Conservation (phyloP, 2,888 invertebrate genomes). For the Altica lythri region DNA sequence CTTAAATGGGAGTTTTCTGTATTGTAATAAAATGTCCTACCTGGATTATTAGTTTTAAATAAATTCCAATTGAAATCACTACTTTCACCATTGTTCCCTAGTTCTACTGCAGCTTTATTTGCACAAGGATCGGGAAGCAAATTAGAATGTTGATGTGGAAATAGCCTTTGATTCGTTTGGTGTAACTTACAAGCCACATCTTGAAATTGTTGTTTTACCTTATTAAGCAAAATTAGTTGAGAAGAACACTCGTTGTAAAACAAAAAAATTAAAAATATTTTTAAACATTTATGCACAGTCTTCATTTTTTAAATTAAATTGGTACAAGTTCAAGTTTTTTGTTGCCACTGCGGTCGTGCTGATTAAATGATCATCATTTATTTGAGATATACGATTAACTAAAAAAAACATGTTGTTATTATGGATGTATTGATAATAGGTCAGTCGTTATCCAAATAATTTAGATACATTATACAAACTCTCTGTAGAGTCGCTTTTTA, state of each 20-base stretch:
- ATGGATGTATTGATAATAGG: too few species aligned
- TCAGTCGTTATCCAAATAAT: too few species aligned
- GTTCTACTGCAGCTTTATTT: too few species aligned
- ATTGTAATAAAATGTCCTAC: too few species aligned
- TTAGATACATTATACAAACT: too few species aligned
- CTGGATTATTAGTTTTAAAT: not conserved
- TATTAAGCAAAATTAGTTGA: not conserved
- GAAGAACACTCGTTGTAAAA: not conserved
- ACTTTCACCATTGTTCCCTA: too few species aligned
- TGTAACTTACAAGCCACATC: not conserved
- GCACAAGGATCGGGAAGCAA: not conserved
- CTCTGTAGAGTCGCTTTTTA: too few species aligned
- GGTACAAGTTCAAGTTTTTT: not conserved
- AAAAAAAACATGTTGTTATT: too few species aligned
- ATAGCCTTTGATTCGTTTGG: not conserved
- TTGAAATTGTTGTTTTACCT: not conserved
- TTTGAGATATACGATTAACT: too few species aligned
- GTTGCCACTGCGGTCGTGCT: not conserved
- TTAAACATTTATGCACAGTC: not conserved
- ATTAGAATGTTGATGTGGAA: not conserved
- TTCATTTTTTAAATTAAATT: not conserved
- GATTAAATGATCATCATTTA: constrained; percentile 1
- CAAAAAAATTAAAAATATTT: not conserved
- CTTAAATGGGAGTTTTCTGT: too few species aligned
- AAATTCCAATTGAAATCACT: too few species aligned